Conservation (phyloP, 2,113 vertebrate genomes). For the Patagioenas fasciata region DNA sequence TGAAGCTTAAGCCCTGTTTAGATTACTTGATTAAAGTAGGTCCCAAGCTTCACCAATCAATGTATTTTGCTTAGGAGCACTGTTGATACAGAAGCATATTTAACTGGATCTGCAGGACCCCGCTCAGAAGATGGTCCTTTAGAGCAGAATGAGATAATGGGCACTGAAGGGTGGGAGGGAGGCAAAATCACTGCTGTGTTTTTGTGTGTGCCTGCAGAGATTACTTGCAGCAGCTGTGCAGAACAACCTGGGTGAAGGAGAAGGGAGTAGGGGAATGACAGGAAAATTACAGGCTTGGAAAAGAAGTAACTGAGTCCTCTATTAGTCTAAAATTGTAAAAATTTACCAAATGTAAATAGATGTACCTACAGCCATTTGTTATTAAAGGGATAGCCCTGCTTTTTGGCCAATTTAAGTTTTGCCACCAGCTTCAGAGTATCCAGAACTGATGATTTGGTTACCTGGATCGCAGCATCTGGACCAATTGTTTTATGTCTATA, state of each 20-base stretch:
- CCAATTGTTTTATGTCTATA: not conserved
- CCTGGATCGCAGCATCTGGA: not conserved
- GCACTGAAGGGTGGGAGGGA: not conserved
- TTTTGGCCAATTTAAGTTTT: not conserved
- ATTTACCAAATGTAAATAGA: not conserved
- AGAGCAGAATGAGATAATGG: constrained; percentile 31
- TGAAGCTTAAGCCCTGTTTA: constrained; percentile 79
- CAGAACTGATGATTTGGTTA: not conserved
- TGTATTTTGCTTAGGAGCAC: constrained; percentile 74
- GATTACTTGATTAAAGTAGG: constrained; percentile 81
- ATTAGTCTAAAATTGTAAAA: not conserved
- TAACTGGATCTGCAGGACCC: constrained; percentile 43
- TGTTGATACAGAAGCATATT: constrained; percentile 70
- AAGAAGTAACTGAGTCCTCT: not conserved
- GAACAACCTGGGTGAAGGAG: not conserved
- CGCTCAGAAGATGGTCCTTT: constrained; percentile 24
- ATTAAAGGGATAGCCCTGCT: not conserved
- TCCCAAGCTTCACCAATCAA: constrained; percentile 73
- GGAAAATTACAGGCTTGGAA: not conserved
- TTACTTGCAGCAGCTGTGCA: not conserved
- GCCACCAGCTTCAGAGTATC: not conserved
- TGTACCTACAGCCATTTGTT: fast-evolving
- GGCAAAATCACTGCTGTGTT: not conserved
- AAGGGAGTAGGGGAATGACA: not conserved
- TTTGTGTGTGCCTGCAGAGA: not conserved